Evolutionary conservation across 1,140 invertebrate genomes (phyloP), one percentile per base, ranked within the genome.

Genomic region (Papilio dardanus): DNA sequence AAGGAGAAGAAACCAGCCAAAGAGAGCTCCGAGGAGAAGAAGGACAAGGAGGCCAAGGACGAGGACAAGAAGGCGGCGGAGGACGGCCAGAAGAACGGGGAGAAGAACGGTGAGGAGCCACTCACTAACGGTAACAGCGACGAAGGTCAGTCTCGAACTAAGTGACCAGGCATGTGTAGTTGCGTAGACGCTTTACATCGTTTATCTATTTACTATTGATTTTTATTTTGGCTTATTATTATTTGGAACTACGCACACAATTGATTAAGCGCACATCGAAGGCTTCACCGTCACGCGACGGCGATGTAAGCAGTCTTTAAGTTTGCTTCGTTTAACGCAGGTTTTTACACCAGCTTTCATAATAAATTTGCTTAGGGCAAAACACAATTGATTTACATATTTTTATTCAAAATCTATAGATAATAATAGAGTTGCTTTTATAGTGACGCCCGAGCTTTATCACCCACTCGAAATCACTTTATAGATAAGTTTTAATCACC

Each of bases 11-110:
- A 96, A 85, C 91, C 91, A 33, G 88, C 90, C 83, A 95, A 95
- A 81, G 94, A 95, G 79, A 95, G 94, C 82, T 95, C 96, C 76
- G 95, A 96, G 79, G 95, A 96, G 65, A 96, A 96, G 87, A 96
- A 92, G 93, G 96, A 81, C 21, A 95, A 96, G 79, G 95, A 96
- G 33, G 94, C 95, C 74, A 96, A 95, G 80, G 94, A 95, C 42
- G 94, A 94, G 10, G 94, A 94, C 83, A 95, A 95, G 81, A 95
- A 95, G 66, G 94, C 95, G 42, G 94, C 94, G n/a, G 92, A 89
- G 77, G 88, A 86, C 69, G 83, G 82, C 74, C 80, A 86, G 54
- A 83, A 91, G 78, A 92, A 93, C 75, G 89, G 88, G 46, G 93
- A 94, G 66, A 92, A 94, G 88, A 92, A 92, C 80, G 92, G 91